phyloP scores from a whole-genome alignment of 2,797 vertebrate genomes.

The Diglossa cyanea region DNA sequence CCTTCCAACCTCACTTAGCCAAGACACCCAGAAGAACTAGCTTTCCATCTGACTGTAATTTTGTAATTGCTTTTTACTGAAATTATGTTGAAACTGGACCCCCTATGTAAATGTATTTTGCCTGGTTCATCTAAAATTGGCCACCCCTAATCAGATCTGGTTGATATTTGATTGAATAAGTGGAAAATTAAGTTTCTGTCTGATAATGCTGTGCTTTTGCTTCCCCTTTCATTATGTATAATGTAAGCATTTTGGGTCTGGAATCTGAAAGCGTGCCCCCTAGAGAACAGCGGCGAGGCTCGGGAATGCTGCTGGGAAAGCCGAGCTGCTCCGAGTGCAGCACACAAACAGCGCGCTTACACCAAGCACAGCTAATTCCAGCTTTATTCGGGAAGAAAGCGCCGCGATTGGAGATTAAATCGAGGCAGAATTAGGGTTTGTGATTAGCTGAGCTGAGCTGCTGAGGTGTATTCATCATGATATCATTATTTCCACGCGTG shows the following conservation, averaged over 20 bases:
- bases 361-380: slow-evolving; percentile 62
- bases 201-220: slow-evolving; percentile 34
- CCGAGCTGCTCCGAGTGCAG: slow-evolving; percentile 41
- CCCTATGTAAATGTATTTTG: slow-evolving; percentile 62
- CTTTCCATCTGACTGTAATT: slow-evolving; percentile 56
- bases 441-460: slow-evolving; percentile 72
- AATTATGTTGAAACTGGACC: slow-evolving; percentile 66
- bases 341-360: slow-evolving; percentile 9
- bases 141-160: slow-evolving; percentile 50
- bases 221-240: slow-evolving; percentile 25
- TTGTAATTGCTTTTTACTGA: slow-evolving; percentile 69
- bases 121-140: slow-evolving; percentile 47
- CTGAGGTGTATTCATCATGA: slow-evolving; percentile 65
- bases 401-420: slow-evolving; percentile 55
- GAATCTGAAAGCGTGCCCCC: slow-evolving; percentile 15
- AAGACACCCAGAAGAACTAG: slow-evolving; percentile 65
- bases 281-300: slow-evolving; percentile 48
- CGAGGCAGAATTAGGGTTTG: slow-evolving; percentile 69
- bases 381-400: slow-evolving; percentile 65
- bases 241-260: background rate
- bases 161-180: slow-evolving; percentile 66
- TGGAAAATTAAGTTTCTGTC: slow-evolving; percentile 64
- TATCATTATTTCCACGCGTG: slow-evolving; percentile 58
- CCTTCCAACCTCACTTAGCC: slow-evolving; percentile 74
- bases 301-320: slow-evolving; percentile 7